phyloP scores from a whole-genome alignment of 2,888 invertebrate genomes.

The Listrodromus nycthemerus region DNA sequence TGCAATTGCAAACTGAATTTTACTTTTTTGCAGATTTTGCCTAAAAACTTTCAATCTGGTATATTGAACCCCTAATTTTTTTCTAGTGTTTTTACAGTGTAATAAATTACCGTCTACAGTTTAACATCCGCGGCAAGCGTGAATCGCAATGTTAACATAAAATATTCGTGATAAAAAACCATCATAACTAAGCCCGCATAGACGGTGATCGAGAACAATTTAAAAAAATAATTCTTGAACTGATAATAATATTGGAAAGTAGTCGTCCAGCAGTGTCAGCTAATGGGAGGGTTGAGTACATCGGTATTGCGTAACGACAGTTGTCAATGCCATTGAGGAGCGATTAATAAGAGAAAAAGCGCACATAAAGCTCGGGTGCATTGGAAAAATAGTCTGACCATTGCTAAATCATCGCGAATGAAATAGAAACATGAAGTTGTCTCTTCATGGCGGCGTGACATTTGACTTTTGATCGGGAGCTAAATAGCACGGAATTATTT shows the following conservation, averaged over 20 bases:
- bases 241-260: not conserved
- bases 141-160: no score
- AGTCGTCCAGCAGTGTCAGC: not conserved
- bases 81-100: no score
- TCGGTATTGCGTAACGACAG: not conserved
- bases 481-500: constrained; percentile 50
- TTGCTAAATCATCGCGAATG: constrained; percentile 31
- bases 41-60: no score
- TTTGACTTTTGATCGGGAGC: constrained; percentile 72
- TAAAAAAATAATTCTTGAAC: not conserved
- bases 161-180: no score
- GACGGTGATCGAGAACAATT: no score
- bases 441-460: constrained; percentile 76
- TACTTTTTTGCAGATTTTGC: no score
- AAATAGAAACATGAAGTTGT: constrained; percentile 70
- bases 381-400: not conserved
- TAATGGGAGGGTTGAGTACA: not conserved
- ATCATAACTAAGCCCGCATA: no score
- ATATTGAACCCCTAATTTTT: no score
- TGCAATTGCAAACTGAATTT: no score
- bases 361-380: constrained; percentile 1
- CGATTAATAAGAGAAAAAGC: not conserved
- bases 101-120: no score
- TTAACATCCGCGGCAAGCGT: no score
- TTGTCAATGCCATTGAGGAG: not conserved